These are phyloP conservation scores for Achlya flavicornis DNA, from an alignment of 2,888 invertebrate species.

Conservation along the genomic window DNA sequence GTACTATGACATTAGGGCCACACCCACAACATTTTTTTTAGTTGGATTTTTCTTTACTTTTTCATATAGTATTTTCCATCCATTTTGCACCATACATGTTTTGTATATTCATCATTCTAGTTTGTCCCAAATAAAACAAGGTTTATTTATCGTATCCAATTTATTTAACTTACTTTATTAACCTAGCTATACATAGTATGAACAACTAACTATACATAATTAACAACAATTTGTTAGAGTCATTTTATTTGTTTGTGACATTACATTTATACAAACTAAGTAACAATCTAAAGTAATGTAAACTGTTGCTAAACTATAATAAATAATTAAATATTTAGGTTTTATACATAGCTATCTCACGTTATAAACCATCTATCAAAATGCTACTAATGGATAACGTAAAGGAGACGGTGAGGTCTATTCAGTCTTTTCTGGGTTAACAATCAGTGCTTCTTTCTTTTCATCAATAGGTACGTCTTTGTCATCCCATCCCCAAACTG, in stretches of 20 bases:
- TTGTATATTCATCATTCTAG: neutral
- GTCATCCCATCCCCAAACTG: conserved; percentile 90
- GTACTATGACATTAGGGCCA: neutral
- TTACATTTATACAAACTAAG: neutral
- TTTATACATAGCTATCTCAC: neutral
- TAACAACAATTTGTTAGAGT: neutral
- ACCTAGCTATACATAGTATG: neutral
- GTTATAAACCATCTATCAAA: neutral
- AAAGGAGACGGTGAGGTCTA: conserved; percentile 23
- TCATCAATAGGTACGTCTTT: conserved; percentile 67
- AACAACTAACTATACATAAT: too few relatives aligned
- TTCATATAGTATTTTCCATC: too few relatives aligned
- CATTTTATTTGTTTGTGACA: neutral
- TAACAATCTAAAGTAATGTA: conserved; percentile 8
- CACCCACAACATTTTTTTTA: neutral
- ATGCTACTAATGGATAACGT: neutral
- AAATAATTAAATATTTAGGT: conserved; percentile 4
- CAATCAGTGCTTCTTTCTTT: conserved; percentile 42
- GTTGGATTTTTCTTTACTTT: neutral
- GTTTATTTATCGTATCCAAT: neutral
- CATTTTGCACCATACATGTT: neutral
- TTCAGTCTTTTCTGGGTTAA: conserved; percentile 54
- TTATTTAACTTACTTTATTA: neutral
- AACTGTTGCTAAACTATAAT: conserved; percentile 3
- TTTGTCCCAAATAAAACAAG: neutral